A percentile compares a stretch with the other conserved stretches of the same genome.
These are phyloP conservation scores for Hypocryptadius cinnamomeus DNA, from an alignment of 2,113 vertebrate genomes.

Conservation along the genomic window DNA sequence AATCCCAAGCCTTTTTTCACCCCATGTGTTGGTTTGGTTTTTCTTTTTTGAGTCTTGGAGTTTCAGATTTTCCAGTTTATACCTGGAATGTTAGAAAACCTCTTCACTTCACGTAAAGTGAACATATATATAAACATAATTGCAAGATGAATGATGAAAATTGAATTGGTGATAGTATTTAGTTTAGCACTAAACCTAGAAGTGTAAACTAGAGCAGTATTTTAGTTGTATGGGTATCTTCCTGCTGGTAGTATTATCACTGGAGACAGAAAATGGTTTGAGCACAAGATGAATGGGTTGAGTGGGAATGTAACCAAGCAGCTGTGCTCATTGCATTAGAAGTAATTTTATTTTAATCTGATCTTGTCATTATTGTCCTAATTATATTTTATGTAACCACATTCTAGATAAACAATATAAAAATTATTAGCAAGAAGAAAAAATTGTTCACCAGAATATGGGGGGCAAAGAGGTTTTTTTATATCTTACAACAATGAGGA, in stretches of 20 bases:
- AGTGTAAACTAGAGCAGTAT: neutral
- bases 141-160: neutral
- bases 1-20: neutral
- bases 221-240: neutral
- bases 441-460: neutral
- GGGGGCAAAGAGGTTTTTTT: neutral
- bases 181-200: neutral
- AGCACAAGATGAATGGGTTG: neutral
- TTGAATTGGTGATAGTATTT: neutral
- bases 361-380: neutral
- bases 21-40: neutral
- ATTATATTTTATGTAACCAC: conserved; percentile 5
- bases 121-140: neutral
- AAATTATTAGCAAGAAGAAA: neutral
- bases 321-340: neutral
- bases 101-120: neutral
- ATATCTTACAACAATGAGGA: neutral
- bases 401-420: neutral
- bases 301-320: neutral
- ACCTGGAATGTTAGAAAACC: neutral
- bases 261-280: neutral
- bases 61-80: neutral
- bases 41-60: neutral
- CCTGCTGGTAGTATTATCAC: neutral
- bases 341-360: conserved; percentile 25